These are phyloP conservation scores for Urechis unicinctus DNA, from an alignment of 2,888 invertebrate species.

Conservation along the genomic window DNA sequence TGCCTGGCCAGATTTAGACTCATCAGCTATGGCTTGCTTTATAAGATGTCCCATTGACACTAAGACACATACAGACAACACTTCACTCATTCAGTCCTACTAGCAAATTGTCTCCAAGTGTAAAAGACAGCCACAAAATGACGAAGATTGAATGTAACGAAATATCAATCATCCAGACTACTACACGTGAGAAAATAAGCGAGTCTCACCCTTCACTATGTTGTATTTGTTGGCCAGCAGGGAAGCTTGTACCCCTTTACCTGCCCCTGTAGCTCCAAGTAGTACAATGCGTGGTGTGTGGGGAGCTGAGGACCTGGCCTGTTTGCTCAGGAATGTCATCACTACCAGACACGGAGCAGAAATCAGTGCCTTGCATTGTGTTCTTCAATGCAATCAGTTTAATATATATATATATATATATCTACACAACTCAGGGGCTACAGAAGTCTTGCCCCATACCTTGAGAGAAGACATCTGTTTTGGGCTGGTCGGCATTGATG, in stretches of 20 bases:
- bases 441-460: constrained; percentile 25
- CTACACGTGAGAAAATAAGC: neutral
- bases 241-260: constrained; percentile 46
- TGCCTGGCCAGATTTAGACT: constrained; percentile 41
- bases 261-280: constrained; percentile 47
- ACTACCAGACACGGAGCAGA: constrained; percentile 37
- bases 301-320: constrained; percentile 44
- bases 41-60: constrained; percentile 46
- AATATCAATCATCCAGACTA: neutral
- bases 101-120: no score
- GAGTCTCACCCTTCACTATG: constrained; percentile 38
- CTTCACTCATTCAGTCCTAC: no score
- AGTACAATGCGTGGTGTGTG: constrained; percentile 48
- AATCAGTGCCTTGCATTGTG: no score
- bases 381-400: neutral
- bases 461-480: constrained; percentile 49
- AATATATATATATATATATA: neutral
- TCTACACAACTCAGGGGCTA: no score
- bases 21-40: constrained; percentile 46
- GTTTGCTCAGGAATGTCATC: constrained; percentile 37
- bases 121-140: no score
- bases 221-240: constrained; percentile 49
- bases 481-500: constrained; percentile 51
- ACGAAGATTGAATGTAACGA: no score
- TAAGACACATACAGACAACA: no score